Base-by-base conservation (phyloP, 1,140 invertebrate species). In the Asobara japonica region DNA sequence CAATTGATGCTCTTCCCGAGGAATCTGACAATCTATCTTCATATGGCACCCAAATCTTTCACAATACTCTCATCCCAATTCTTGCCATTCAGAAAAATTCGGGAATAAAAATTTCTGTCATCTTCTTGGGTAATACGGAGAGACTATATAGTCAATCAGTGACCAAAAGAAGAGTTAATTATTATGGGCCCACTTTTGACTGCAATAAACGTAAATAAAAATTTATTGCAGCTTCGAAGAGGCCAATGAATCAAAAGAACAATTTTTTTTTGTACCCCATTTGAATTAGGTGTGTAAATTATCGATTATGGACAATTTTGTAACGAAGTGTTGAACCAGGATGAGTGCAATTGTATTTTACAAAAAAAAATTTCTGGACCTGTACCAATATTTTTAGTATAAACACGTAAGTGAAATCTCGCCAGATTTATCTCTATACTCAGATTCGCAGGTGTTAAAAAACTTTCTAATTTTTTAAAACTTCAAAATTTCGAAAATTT, bases 91-190 rank as follows among this genome's bases (percentile, higher is more conserved):
- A 60, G 18, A 31, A 31, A 56, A 36, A 38, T 71, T 29, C 7
- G 25, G 18, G 36, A 22, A 66, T 61, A 45, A 51, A 11, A 22
- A 61, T 73, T 73, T 73, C 68, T 89, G 89, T 90, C 69, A 80
- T 80, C 86, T 85, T 74, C 76, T 82, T 88, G 86, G 89, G 89
- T 90, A 87, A 88, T 90, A 89, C 88, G 82, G 82, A 82, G 76
- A 85, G 78, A 80, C 77, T 74, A 79, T 79, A 69, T 64, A 75
- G 69, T 78, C 82, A 84, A 78, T 77, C 83, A 88, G 88, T 89
- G 89, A 91, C 89, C 89, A 82, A 83, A 76, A 80, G 77, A 75
- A 79, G 78, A 74, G 77, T 73, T 80, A 75, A 79, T 89, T 88
- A 70, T 77, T 89, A 33, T 89, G 75, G 84, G 87, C 87, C 84